These are phyloP conservation scores for Ophion costatus DNA, from an alignment of 2,888 invertebrate genomes.

Conservation along the genomic window DNA sequence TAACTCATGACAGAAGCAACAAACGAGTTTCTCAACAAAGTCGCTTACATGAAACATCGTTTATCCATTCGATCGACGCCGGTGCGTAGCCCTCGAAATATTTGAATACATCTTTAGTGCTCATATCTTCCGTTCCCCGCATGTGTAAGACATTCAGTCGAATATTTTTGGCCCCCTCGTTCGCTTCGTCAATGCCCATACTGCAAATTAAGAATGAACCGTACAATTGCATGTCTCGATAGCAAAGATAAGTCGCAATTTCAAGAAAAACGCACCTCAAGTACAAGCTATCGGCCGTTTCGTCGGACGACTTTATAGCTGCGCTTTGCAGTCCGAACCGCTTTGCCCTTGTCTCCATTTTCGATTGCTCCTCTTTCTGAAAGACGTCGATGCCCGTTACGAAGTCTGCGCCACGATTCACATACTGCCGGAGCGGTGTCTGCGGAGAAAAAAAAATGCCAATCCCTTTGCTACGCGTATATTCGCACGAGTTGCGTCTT, in stretches of 20 bases:
- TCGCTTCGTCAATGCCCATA: constrained; percentile 85
- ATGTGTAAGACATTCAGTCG: constrained; percentile 91
- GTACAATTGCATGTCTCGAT: background rate
- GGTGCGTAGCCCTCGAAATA: constrained; percentile 92
- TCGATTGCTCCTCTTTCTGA: constrained; percentile 83
- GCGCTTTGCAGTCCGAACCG: constrained; percentile 85
- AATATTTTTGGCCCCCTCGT: constrained; percentile 85
- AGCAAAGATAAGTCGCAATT: background rate
- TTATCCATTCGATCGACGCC: constrained; percentile 92
- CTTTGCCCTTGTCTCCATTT: constrained; percentile 85
- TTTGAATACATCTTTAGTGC: constrained; percentile 90
- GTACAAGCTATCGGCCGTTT: constrained; percentile 83
- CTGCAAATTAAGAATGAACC: constrained; percentile 78
- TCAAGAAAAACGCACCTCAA: constrained; percentile 79
- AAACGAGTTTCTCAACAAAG: constrained; percentile 26
- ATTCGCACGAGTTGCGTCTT: too few relatives aligned
- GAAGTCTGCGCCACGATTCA: too few relatives aligned
- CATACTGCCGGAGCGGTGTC: too few relatives aligned
- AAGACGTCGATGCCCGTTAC: constrained; percentile 84
- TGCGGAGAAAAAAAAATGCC: too few relatives aligned
- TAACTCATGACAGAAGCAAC: background rate
- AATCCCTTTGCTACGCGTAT: too few relatives aligned
- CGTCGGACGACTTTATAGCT: constrained; percentile 80
- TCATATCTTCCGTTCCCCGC: constrained; percentile 90
- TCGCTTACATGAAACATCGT: constrained; percentile 89